Conservation (phyloP, 23 tunicate species). For the Botrylloides violaceus region DNA sequence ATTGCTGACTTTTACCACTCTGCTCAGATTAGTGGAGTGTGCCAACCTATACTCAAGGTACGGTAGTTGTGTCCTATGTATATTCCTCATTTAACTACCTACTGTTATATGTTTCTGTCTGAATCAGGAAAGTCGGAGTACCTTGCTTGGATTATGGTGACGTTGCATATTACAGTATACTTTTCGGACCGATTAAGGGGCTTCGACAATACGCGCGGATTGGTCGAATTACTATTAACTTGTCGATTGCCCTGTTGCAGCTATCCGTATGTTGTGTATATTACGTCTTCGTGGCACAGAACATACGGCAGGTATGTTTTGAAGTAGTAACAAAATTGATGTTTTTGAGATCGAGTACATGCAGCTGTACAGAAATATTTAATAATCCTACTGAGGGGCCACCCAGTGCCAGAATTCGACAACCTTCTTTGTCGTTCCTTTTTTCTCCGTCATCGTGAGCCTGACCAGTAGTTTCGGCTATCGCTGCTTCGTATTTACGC, state of each 20-base stretch:
- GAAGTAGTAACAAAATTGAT: no score
- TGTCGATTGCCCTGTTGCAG: background rate
- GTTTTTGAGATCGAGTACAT: no score
- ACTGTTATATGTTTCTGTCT: background rate
- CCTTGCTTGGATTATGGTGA: background rate
- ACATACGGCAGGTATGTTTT: slow-evolving; percentile 9
- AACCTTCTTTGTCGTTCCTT: no score
- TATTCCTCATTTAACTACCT: no score
- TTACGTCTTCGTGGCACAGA: slow-evolving; percentile 4
- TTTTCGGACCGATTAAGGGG: slow-evolving; percentile 4
- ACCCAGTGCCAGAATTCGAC: no score
- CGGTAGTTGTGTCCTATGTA: no score
- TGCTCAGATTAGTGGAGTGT: slow-evolving; percentile 63
- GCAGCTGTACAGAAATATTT: no score
- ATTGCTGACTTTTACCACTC: slow-evolving; percentile 37
- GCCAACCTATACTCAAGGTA: slow-evolving; percentile 56
- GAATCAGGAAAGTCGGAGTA: background rate
- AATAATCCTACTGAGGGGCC: no score
- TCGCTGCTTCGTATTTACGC: no score
- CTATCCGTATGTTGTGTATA: background rate
- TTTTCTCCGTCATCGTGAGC: no score
- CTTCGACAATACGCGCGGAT: background rate
- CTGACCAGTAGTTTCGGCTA: no score
- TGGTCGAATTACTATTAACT: background rate
- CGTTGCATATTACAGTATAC: slow-evolving; percentile 8